Conservation (phyloP, 2,797 vertebrate genomes). For the Sebastes trivittatus region DNA sequence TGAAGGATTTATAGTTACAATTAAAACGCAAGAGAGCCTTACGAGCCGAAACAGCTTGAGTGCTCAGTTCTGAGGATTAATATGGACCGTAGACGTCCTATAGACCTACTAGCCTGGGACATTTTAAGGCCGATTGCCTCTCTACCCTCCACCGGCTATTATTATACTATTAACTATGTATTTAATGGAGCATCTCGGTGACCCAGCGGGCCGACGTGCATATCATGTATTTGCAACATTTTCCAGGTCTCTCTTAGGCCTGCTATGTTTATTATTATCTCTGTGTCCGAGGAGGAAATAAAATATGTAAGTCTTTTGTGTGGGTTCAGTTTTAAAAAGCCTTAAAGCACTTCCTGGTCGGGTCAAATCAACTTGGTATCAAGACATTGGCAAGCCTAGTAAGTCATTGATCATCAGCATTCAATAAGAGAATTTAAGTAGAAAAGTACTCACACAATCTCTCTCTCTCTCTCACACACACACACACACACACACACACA, state of each 20-base stretch:
- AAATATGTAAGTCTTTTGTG: not conserved
- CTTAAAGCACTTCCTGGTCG: not conserved
- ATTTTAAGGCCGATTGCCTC: conserved; percentile 36
- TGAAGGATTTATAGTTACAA: conserved; percentile 19
- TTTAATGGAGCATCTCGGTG: conserved; percentile 45
- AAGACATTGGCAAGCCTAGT: not conserved
- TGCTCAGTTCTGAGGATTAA: conserved; percentile 10
- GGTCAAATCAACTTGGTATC: not conserved
- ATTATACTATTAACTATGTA: conserved; percentile 14
- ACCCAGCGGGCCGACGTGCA: not conserved
- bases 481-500: not conserved
- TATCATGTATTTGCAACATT: not conserved
- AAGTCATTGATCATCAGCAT: not conserved
- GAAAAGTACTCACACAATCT: not conserved
- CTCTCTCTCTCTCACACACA: not conserved
- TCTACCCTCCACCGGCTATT: conserved; percentile 24
- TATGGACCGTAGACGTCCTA: conserved; percentile 14
- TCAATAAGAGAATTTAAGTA: not conserved
- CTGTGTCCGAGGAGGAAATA: not conserved
- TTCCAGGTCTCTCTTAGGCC: not conserved
- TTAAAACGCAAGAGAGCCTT: not conserved
- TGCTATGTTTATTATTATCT: not conserved
- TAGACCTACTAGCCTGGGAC: conserved; percentile 11
- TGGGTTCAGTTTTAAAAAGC: not conserved
- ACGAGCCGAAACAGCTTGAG: conserved; percentile 3